Evolutionary conservation across 2,888 invertebrate genomes (phyloP), one percentile per base, ranked within the genome.

Genomic region (Corbicula japonica): DNA sequence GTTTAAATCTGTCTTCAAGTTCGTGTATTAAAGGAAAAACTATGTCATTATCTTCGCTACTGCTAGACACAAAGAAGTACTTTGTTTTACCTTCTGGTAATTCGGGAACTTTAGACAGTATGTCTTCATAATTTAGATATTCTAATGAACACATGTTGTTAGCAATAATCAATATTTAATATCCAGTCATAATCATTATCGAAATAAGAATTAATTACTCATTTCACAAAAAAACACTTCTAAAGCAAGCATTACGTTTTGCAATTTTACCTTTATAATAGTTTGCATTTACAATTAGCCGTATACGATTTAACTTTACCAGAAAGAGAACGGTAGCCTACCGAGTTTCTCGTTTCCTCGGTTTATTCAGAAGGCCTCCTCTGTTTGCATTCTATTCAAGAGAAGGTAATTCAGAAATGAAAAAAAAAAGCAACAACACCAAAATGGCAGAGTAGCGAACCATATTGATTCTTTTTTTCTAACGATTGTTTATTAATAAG

Each of bases 61-160:
- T 70, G 50, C 66, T 60, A 1, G 76, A 76, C 21, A 76, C 63
- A 35, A 76, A 76, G 32, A 76, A 48, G 60, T 76, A 70, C 26
- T 35, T 44, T 8, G 63, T 54, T 46, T 76, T 76, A 8, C 58
- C 63, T 12, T 70, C 70, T 23, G 69, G 76, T 21, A 76, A 46
- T 8, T 44, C 21, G 18, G 46, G 44, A 8, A 62, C 48, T 26
- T 62, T 30, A n/a, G 48, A n/a, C n/a, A 18, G 28, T 30, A 62
- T 28, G 21, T 44, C 23, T 44, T 48, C 26, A 48, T 62, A 46
- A 28, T 5, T 21, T 15, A 28, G 23, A 23, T 28, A 50, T 50
- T 50, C 28, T 15, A 28, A 50, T 48, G 15, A 28, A 28, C 15
- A 8, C 8, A 21, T 50, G 26, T 23, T 23, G 12, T 18, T 23